A percentile compares a stretch with the other conserved stretches of the same genome.
These are phyloP conservation scores for Drosophila littoralis DNA, from an alignment of 1,140 invertebrate species.

Conservation along the genomic window DNA sequence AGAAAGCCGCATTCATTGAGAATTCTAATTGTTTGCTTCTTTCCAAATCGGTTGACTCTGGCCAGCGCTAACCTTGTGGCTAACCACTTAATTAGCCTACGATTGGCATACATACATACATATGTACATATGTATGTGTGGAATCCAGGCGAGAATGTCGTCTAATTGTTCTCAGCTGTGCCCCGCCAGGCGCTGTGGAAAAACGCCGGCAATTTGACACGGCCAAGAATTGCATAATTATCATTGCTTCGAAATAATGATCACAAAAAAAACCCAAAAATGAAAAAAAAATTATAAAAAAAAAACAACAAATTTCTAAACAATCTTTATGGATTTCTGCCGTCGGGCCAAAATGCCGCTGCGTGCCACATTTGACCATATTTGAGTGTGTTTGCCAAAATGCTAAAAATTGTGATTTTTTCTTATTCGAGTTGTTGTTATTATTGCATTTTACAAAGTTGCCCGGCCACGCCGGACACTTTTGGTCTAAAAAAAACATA, in stretches of 20 bases:
- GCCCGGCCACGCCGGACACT: constrained; percentile 53
- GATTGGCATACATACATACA: background rate
- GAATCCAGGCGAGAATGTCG: constrained; percentile 55
- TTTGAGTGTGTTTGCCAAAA: constrained; percentile 50
- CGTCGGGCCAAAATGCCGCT: constrained; percentile 63
- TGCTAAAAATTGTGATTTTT: constrained; percentile 52
- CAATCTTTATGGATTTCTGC: constrained; percentile 44
- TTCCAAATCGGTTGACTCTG: constrained; percentile 7
- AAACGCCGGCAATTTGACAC: constrained; percentile 33
- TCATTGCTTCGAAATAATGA: constrained; percentile 47
- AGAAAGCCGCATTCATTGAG: constrained; percentile 58
- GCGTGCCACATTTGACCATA: constrained; percentile 79
- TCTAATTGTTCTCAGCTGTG: constrained; percentile 66
- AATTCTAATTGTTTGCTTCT: constrained; percentile 40
- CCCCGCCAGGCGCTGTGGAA: constrained; percentile 12
- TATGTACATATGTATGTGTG: background rate
- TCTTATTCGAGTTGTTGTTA: constrained; percentile 30
- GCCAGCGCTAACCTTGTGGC: constrained; percentile 34
- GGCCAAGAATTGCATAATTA: constrained; percentile 43
- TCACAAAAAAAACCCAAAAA: constrained; percentile 24
- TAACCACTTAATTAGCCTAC: constrained; percentile 68
- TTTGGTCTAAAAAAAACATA: constrained; percentile 16
- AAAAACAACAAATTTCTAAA: constrained; percentile 35
- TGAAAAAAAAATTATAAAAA: constrained; percentile 3
- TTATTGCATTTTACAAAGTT: constrained; percentile 45